Evolutionary conservation across 1,140 invertebrate genomes (phyloP).

Genomic region (Atta cephalotes): DNA sequence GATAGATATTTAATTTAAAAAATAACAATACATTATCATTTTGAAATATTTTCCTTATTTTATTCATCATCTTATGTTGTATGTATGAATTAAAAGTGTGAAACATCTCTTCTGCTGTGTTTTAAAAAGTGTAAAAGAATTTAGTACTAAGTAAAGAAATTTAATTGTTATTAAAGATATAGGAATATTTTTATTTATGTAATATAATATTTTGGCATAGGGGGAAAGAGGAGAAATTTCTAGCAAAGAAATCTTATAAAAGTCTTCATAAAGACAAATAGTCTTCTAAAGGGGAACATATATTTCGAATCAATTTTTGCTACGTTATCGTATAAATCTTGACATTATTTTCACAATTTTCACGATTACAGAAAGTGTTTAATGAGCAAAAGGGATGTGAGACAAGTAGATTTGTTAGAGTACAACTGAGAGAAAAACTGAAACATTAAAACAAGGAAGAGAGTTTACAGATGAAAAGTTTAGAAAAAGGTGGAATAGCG

Average conservation of each 20-base stretch:
- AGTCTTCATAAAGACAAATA: not conserved
- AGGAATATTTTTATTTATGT: not conserved
- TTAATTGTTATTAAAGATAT: not conserved
- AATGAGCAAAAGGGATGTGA: slow-evolving; percentile 67
- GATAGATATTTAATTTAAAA: not conserved
- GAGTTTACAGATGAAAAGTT: slow-evolving; percentile 58
- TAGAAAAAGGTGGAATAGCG: slow-evolving; percentile 43
- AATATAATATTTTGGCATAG: not conserved
- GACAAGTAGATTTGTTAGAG: slow-evolving; percentile 53
- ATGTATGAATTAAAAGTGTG: not conserved
- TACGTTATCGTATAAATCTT: slow-evolving; percentile 78
- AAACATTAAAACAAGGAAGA: slow-evolving; percentile 54
- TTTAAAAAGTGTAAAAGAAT: too few relatives aligned
- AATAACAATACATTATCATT: not conserved
- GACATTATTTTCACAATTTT: slow-evolving; percentile 78
- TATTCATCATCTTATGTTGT: not conserved
- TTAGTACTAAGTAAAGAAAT: not conserved
- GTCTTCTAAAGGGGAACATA: slow-evolving; percentile 7
- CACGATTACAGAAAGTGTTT: slow-evolving; percentile 75
- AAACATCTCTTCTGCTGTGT: not conserved
- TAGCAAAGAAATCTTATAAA: not conserved
- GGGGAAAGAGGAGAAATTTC: not conserved
- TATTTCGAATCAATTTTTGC: slow-evolving; percentile 67
- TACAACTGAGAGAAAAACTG: slow-evolving; percentile 64
- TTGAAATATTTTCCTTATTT: not conserved